Evolutionary conservation across 1,140 invertebrate species (phyloP), one percentile per base, ranked within the genome.

Genomic region (Cyclargus thomasi): DNA sequence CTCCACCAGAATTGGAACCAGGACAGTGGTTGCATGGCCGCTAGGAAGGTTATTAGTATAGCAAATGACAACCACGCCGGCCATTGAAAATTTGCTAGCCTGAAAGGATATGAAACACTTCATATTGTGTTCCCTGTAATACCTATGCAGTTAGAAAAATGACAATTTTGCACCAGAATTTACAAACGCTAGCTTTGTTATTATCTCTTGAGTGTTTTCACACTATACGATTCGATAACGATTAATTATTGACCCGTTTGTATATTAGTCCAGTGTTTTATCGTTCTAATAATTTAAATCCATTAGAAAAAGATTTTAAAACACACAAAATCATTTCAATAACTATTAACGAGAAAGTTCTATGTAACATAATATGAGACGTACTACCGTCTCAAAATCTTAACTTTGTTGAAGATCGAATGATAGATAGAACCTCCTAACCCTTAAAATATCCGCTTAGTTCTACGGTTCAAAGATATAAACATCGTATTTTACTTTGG

Each of bases 1-100:
- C 85, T 92, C 93, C 93, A 94, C 6, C 93, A 69, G 68, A 93
- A 94, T 72, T 93, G 91, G 63, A 93, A 93, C 94, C 94, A 94
- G 1, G 92, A 92, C n/a, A 94, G 81, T 0, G 94, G 94, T 65
- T 93, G 85, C 62, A 94, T 80, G 29, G 92, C 67, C 0, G 93
- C 72, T 20, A 94, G 74, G 36, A 92, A 81, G 1, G 91, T 63
- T 47, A 92, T 73, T 1, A 92, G 80, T 7, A 88, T 47, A 16
- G 80, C 76, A 68, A 92, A 92, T 63, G 92, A 89, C 17, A 91
- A 69, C 79, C 91, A 92, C 7, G 92, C 87, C 23, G 88, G 86
- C 78, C 90, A 84, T 63, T 91, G 82, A 73, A 92, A 92, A 20
- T 92, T 78, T 18, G 75, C 35, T 29, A 79, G 74, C 87, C 87